Conservation (phyloP, 2,797 vertebrate species). For the Myotis findleyi region DNA sequence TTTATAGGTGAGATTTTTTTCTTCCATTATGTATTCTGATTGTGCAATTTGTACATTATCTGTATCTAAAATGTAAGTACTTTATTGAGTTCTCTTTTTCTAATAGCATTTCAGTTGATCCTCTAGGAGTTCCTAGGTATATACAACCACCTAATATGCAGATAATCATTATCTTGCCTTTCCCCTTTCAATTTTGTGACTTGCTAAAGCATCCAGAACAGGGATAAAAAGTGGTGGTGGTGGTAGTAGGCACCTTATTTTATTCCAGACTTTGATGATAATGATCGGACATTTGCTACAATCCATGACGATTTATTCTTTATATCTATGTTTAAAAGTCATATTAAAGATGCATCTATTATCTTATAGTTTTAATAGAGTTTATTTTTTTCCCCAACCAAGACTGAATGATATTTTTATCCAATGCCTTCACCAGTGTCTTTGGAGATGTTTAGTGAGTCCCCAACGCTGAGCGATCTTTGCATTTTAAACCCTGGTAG, state of each 20-base stretch:
- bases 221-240: not conserved
- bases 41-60: not conserved
- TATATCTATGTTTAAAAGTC: not conserved
- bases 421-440: slow-evolving; percentile 9
- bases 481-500: slow-evolving; percentile 68
- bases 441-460: slow-evolving; percentile 53
- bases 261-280: slow-evolving; percentile 15
- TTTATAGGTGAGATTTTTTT: not conserved
- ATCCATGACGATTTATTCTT: slow-evolving; percentile 31
- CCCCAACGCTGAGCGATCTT: slow-evolving; percentile 34
- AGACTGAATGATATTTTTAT: slow-evolving; percentile 7
- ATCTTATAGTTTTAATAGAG: slow-evolving; percentile 48
- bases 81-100: not conserved
- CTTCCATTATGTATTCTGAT: slow-evolving; percentile 14
- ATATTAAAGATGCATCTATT: slow-evolving; percentile 31
- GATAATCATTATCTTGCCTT: slow-evolving; percentile 42
- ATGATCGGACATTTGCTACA: slow-evolving; percentile 39
- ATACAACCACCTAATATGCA: not conserved
- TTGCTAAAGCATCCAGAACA: slow-evolving; percentile 20
- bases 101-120: not conserved
- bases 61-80: slow-evolving; percentile 35
- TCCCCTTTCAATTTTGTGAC: not conserved
- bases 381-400: not conserved
- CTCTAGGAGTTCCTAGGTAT: slow-evolving; percentile 18
- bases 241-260: not conserved